Base-by-base conservation (phyloP, 2,888 invertebrate genomes). In the Neoscelio sp. region DNA sequence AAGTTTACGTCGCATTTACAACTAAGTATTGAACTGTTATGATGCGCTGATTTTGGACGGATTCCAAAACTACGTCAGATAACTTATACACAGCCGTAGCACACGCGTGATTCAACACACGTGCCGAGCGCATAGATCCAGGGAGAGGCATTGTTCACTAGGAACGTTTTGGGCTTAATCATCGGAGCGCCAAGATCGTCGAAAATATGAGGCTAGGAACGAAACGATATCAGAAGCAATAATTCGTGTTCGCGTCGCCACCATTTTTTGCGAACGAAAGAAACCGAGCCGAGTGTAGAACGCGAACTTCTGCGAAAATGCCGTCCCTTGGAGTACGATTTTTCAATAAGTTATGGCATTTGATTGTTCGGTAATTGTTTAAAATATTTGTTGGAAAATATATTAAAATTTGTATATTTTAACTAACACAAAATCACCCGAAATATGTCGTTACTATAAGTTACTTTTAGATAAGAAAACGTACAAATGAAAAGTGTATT, bases 21-120 rank as follows among this genome's bases (percentile, higher is more conserved):
- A 58, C 46, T 73, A 70, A 82, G 82, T 82, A 85, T 86, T 82
- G 85, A 85, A 84, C 82, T 81, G 82, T 85, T 84, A 83, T 83
- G 84, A 85, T 82, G 78, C 64, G 80, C 20, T 23, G 64, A 56
- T 77, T 30, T 86, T 86, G 86, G 85, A 85, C 38, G 38, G 15
- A 5, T 18, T 84, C 87, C 87, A 86, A 82, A 75, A 77, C 40
- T 46, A 30, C 23, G 65, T 46, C 75, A 42, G 83, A 85, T 86
- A 86, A 86, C 78, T 86, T 83, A 84, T 81, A 80, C 68, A 76
- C 64, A 76, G 78, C 76, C 67, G 79, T 79, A 38, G 80, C 82
- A 73, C 75, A 82, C 84, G 71, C 70, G 80, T 64, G 81, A 65
- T 62, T 65, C 67, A 35, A 78, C 77, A 81, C 79, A 80, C 74